Evolutionary conservation across 2,113 vertebrate genomes (phyloP), one percentile per base, ranked within the genome.

Genomic region (Chroicocephalus ridibundus): DNA sequence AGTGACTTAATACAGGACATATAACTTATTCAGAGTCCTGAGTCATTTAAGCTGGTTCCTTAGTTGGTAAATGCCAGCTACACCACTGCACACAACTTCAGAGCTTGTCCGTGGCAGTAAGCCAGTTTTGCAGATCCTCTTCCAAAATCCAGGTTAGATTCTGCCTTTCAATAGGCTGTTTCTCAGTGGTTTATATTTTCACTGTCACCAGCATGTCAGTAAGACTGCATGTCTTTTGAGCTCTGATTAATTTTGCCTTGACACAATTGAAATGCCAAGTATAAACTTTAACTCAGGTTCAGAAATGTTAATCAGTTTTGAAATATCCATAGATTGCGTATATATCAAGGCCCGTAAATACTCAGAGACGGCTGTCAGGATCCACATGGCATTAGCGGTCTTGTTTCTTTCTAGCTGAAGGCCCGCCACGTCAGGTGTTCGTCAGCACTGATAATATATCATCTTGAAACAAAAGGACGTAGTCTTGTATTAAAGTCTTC

Each of bases 291-390:
- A 72, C 42, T 94, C 52, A 70, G 52, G 60, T 87, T 90, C 71
- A 66, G 88, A 95, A 91, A 95, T 65, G 54, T 68, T 95, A 91
- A 96, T 90, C 68, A 88, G 69, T 52, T 91, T 79, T 95, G 82
- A 93, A 68, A 80, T 61, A 68, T 36, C 66, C 77, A 68, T 29
- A 71, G 65, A 20, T 19, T 71, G 29, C 27, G 61, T 68, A 34
- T 32, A 54, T 32, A 88, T 74, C 71, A 69, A 90, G 54, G 82
- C n/a, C 71, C 2, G 0, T 85, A 96, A 88, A 93, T 84, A 80
- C 17, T 81, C 17, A 54, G 21, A 36, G 29, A 76, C 15, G 2
- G 38, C 55, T 72, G 71, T 90, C 94, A 93, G 84, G 60, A 89
- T 72, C 60, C 27, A 34, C 46, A 12, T 14, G 62, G 58, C 82